Base-by-base conservation (phyloP, 2,113 vertebrate genomes). In the Cololabis saira region DNA sequence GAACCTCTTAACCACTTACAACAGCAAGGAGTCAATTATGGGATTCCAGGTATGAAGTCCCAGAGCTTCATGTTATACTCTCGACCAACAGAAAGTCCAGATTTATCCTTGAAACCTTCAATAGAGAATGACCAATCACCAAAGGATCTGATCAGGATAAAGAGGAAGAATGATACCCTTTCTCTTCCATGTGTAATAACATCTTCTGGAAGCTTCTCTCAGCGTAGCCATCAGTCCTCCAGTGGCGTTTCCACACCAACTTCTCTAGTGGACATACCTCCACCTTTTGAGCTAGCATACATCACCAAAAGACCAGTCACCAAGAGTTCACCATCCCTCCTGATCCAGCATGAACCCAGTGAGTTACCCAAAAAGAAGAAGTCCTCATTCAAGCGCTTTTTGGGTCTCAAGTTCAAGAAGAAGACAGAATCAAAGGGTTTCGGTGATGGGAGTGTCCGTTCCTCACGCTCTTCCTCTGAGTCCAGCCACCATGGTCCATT, bases 281-380 rank as follows among this genome's bases (percentile, higher is more conserved):
- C 98, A 19, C 98, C 98, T 8, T 99, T 99, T 75, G 95, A 99
- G 78, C 92, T 99, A 52, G 97, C 95, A 54, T 97, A 95, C 56
- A 96, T 99, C 86, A 96, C 97, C 56, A 97, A 97, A 84, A 96
- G 94, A 72, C 97, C 98, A 51, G 95, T 99, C 54, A 96, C 97
- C 42, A 99, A 98, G 91, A 98, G 97, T 77, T 98, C 95, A 0
- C 98, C 97, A 1, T 97, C 98, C 0, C 94, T 99, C 33, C 88
- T 97, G 51, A 93, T 94, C 45, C 96, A 97, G 18, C 94, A 90
- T 0, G 96, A 98, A 22, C 91, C 92, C 18, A 90, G 80, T 3
- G 96, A 98, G 64, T 93, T 93, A 47, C 78, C 92, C 5, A 96
- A 97, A 79, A 98, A 97, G 88, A 98, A 98, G 77, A 99, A 96